Conservation (phyloP, 2,888 invertebrate species). For the Helobdella robusta region DNA sequence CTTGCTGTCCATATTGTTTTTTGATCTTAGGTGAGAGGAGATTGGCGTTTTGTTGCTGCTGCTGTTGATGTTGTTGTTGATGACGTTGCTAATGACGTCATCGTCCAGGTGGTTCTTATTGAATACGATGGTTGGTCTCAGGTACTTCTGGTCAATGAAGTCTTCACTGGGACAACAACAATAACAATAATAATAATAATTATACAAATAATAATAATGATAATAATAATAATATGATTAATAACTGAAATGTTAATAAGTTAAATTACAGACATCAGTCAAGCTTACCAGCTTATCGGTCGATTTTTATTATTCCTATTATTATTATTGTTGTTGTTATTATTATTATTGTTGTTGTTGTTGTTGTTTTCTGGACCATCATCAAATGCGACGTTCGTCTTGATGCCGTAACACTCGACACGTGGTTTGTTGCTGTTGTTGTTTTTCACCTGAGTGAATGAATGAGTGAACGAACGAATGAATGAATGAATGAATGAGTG, state of each 20-base stretch:
- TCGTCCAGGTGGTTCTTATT: not conserved
- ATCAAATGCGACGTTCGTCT: too few relatives aligned
- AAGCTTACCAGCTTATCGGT: not conserved
- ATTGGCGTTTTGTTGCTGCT: not conserved
- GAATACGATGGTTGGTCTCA: not conserved
- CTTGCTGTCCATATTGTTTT: constrained; percentile 3
- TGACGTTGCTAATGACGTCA: not conserved
- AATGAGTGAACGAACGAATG: too few relatives aligned
- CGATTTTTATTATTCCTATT: not conserved
- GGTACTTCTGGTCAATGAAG: constrained; percentile 8
- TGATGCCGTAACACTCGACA: too few relatives aligned
- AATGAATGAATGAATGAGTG: too few relatives aligned
- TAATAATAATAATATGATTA: not conserved
- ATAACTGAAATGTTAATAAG: not conserved
- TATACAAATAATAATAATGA: not conserved
- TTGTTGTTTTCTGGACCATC: too few relatives aligned
- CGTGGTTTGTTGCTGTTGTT: too few relatives aligned
- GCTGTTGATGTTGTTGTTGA: constrained; percentile 2
- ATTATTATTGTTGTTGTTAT: not conserved
- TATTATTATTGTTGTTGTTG: not conserved
- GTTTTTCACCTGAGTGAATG: too few relatives aligned
- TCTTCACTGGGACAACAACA: constrained; percentile 14
- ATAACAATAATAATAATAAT: not conserved
- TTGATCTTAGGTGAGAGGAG: not conserved
- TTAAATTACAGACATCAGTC: not conserved